Evolutionary conservation across 2,888 invertebrate genomes (phyloP), one percentile per base, ranked within the genome.

Genomic region (Eubasilissa splendida): DNA sequence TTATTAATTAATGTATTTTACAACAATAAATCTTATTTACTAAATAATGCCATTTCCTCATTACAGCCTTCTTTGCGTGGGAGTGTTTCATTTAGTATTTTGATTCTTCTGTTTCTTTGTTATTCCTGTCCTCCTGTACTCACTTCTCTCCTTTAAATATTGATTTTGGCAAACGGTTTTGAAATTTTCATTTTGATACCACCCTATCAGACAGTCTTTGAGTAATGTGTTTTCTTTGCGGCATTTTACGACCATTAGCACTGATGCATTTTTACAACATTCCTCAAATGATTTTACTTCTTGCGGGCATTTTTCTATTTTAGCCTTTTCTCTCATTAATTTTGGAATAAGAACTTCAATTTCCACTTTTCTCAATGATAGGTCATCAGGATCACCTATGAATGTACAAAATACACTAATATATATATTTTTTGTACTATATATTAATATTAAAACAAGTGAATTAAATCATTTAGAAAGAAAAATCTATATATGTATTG

Each of bases 311-410:
- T 97, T 96, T 85, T 95, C 95, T 12, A 86, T 86, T 87, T 93
- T 95, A 0, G 97, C 95, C 85, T 93, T 94, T 42, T 96, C 96
- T 84, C 98, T 92, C 91, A 99, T 95, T 85, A 95, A 93, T 88
- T 97, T 96, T 0, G 98, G 96, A 86, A 99, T 95, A 84, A 98
- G 87, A 22, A 99, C 94, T 86, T 98, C 96, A 31, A 88, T 89
- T 89, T 99, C 99, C 3, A 98, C 96, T 91, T 93, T 96, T 85
- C 99, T 91, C 76, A 99, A 88, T n/a, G 90, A 90, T 86, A 87
- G 92, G 87, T 98, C 98, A 84, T 95, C 90, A 1, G 97, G 97
- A 89, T 98, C 96, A 82, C 97, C 97, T 96, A 86, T 5, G 77
- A 80, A n/a, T 33, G 50, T 54, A 22, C 50, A 60, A 70, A n/a